phyloP scores from a whole-genome alignment of 92 coral and sea anemone genomes.

The Palythoa grandiflora region DNA sequence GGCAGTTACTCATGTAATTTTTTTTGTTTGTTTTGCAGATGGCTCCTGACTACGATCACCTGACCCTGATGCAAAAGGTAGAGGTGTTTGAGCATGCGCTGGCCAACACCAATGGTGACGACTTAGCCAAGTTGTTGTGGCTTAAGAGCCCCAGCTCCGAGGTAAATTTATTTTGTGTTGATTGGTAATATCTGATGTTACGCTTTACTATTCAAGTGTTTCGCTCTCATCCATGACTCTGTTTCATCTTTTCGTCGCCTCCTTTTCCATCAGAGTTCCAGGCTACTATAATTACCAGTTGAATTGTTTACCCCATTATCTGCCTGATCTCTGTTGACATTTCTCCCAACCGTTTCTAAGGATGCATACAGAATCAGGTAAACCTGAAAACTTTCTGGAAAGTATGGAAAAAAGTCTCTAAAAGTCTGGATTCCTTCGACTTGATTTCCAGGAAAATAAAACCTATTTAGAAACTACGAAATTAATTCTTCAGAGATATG shows the following conservation, averaged over 20 bases:
- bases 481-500: too few species aligned
- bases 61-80: constrained; percentile 97
- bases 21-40: constrained; percentile 59
- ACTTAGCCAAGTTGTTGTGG: constrained; percentile 95
- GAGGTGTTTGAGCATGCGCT: constrained; percentile 99
- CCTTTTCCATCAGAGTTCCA: background rate
- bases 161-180: constrained; percentile 48
- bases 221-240: background rate
- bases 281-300: too few species aligned
- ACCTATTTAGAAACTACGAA: too few species aligned
- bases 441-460: too few species aligned
- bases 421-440: too few species aligned
- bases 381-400: too few species aligned
- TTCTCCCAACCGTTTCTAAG: too few species aligned
- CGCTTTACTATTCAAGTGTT: background rate
- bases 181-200: background rate
- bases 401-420: too few species aligned
- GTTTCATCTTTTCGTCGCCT: background rate
- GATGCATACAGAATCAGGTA: too few species aligned
- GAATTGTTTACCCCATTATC: too few species aligned
- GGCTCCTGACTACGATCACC: constrained; percentile 99
- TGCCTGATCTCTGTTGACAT: too few species aligned
- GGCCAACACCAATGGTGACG: constrained; percentile 98
- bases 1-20: background rate
- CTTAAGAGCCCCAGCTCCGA: constrained; percentile 99